These are phyloP conservation scores for Apis laboriosa DNA, from an alignment of 1,140 invertebrate genomes.

Conservation along the genomic window DNA sequence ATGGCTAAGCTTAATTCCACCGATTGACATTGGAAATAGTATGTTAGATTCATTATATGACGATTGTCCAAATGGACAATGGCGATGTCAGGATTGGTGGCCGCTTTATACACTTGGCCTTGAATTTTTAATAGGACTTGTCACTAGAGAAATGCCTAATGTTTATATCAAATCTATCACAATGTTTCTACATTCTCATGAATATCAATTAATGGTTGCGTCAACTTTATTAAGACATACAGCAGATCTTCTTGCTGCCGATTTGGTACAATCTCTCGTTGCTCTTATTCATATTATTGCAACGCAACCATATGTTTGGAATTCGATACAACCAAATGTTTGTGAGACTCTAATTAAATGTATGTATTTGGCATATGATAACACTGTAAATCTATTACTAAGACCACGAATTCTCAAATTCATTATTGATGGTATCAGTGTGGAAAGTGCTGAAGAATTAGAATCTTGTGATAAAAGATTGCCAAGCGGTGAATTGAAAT, in stretches of 20 bases:
- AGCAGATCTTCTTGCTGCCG: conserved; percentile 76
- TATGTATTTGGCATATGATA: conserved; percentile 78
- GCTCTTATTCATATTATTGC: conserved; percentile 75
- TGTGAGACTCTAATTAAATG: conserved; percentile 78
- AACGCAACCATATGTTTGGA: conserved; percentile 73
- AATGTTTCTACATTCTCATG: conserved; percentile 76
- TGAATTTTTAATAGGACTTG: conserved; percentile 75
- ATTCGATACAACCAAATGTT: conserved; percentile 70
- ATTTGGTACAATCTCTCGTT: conserved; percentile 78
- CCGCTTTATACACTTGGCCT: conserved; percentile 76
- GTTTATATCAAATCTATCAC: conserved; percentile 68
- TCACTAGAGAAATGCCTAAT: conserved; percentile 66
- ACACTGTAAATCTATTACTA: conserved; percentile 77
- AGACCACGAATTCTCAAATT: conserved; percentile 79
- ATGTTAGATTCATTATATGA: conserved; percentile 75
- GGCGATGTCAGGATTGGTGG: conserved; percentile 80
- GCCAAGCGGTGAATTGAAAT: conserved; percentile 74
- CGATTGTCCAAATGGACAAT: conserved; percentile 68
- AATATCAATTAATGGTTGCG: conserved; percentile 74
- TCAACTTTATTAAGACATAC: conserved; percentile 77
- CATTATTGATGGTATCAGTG: conserved; percentile 79
- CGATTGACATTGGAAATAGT: conserved; percentile 73
- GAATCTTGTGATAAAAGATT: conserved; percentile 77
- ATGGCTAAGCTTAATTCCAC: conserved; percentile 76
- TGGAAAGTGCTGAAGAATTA: conserved; percentile 78